A percentile compares a stretch with the other conserved stretches of the same genome.
phyloP scores from a whole-genome alignment of 1,140 invertebrate genomes.

The Dendrolimus punctatus region DNA sequence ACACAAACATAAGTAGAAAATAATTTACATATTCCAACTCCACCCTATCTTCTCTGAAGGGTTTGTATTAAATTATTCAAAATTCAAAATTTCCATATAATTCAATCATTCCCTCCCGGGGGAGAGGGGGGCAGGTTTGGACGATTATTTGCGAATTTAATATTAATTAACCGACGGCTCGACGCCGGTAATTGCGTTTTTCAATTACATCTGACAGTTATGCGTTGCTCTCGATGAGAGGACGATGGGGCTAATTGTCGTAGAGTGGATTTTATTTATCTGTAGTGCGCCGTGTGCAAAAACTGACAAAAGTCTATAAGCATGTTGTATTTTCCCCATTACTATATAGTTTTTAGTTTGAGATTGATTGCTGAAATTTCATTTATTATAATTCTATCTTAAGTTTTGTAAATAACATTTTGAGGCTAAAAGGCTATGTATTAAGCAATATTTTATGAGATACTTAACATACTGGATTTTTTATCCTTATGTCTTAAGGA shows the following conservation, averaged over 20 bases:
- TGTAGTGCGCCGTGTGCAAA: too few relatives aligned
- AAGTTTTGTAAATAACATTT: too few relatives aligned
- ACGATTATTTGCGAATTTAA: constrained; percentile 69
- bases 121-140: constrained; percentile 8
- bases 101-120: constrained; percentile 47
- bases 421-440: too few relatives aligned
- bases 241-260: constrained; percentile 54
- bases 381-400: too few relatives aligned
- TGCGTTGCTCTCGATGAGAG: constrained; percentile 57
- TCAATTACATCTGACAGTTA: constrained; percentile 69
- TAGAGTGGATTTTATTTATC: constrained; percentile 8
- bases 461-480: too few relatives aligned
- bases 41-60: constrained; percentile 39
- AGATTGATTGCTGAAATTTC: too few relatives aligned
- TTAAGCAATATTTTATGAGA: too few relatives aligned
- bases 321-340: too few relatives aligned
- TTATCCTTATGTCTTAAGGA: too few relatives aligned
- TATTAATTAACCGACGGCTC: constrained; percentile 63
- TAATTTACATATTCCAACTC: constrained; percentile 4
- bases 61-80: constrained; percentile 64
- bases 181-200: constrained; percentile 62
- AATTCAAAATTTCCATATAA: constrained; percentile 67
- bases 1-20: not conserved
- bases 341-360: too few relatives aligned
- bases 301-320: too few relatives aligned